phyloP scores from a whole-genome alignment of 2,888 invertebrate species.

The Ichneumoninae sp. region DNA sequence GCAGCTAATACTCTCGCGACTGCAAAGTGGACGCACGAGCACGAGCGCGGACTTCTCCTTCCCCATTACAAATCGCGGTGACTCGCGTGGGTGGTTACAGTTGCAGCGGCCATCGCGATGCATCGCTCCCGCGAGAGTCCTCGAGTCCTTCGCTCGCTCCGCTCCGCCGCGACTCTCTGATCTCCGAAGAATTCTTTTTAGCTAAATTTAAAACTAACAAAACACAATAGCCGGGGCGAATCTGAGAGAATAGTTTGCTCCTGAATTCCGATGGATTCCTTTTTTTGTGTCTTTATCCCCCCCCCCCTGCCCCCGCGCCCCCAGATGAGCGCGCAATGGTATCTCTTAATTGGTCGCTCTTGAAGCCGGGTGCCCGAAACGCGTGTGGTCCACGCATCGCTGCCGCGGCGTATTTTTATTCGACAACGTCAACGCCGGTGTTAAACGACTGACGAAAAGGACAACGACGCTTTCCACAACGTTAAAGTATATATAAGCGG shows the following conservation, averaged over 20 bases:
- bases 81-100: slow-evolving; percentile 67
- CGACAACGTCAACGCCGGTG: slow-evolving; percentile 80
- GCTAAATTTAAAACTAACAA: neutral
- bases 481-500: slow-evolving; percentile 31
- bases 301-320: neutral
- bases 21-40: slow-evolving; percentile 43
- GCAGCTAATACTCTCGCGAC: slow-evolving; percentile 41
- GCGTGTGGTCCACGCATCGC: slow-evolving; percentile 79
- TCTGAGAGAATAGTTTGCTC: slow-evolving; percentile 10
- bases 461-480: slow-evolving; percentile 72
- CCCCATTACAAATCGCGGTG: slow-evolving; percentile 53
- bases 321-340: slow-evolving; percentile 66
- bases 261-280: slow-evolving; percentile 4
- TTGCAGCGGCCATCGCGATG: slow-evolving; percentile 65
- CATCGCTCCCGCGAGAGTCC: slow-evolving; percentile 48
- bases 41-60: slow-evolving; percentile 41
- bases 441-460: slow-evolving; percentile 82
- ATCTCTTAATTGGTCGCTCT: slow-evolving; percentile 77
- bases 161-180: neutral
- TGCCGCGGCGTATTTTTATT: slow-evolving; percentile 80
- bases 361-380: slow-evolving; percentile 48
- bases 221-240: neutral
- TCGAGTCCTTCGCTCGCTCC: slow-evolving; percentile 17
- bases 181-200: neutral
- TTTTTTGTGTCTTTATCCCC: neutral